Conservation (phyloP, 1,140 invertebrate genomes). For the Drosophila tropicalis region DNA sequence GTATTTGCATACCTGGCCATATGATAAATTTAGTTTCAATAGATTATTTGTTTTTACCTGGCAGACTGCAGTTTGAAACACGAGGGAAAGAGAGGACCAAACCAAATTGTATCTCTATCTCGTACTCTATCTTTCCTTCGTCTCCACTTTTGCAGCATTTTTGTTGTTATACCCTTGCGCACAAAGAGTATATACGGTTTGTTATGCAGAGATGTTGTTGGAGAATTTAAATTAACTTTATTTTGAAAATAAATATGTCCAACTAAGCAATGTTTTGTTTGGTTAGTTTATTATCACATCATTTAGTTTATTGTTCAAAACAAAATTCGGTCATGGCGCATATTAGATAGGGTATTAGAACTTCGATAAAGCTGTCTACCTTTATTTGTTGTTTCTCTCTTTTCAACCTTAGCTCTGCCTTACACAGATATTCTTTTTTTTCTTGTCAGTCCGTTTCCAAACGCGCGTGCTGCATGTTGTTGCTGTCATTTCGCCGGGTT, state of each 20-base stretch:
- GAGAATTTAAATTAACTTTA: too few species aligned
- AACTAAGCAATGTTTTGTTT: too few species aligned
- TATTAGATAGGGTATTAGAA: neutral
- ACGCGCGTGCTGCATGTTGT: conserved; percentile 42
- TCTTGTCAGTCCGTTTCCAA: conserved; percentile 48
- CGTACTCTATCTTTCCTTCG: conserved; percentile 41
- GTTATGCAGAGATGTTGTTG: too few species aligned
- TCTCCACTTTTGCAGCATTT: conserved; percentile 44
- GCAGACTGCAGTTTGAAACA: conserved; percentile 42
- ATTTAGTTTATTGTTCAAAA: neutral
- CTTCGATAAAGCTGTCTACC: neutral
- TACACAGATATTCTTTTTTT: conserved; percentile 35
- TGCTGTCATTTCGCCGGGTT: conserved; percentile 14
- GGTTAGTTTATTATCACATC: too few species aligned
- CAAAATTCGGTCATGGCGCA: neutral
- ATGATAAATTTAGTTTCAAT: conserved; percentile 63
- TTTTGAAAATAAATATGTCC: too few species aligned
- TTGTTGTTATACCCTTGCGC: neutral
- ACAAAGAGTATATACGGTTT: neutral
- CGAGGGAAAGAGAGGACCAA: conserved; percentile 35
- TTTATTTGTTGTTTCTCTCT: conserved; percentile 10
- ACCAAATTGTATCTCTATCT: conserved; percentile 35
- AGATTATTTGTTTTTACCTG: conserved; percentile 35
- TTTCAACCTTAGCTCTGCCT: conserved; percentile 73
- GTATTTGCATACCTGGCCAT: conserved; percentile 33